These are phyloP conservation scores for Metellina segmentata DNA, from an alignment of 2,888 invertebrate species.

Conservation along the genomic window DNA sequence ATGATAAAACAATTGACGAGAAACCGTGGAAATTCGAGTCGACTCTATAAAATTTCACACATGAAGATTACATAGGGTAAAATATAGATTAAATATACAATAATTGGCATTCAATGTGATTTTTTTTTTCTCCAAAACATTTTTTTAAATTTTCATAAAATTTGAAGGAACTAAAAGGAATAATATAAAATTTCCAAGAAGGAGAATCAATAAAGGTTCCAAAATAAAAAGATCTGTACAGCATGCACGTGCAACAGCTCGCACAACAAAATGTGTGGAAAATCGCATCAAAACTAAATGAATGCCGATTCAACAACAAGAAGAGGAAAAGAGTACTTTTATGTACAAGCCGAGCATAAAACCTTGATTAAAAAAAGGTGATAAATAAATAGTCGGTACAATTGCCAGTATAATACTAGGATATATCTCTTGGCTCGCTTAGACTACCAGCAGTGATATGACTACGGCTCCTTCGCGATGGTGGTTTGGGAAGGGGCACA, in stretches of 20 bases:
- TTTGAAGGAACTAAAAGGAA: not conserved
- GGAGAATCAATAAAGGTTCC: not conserved
- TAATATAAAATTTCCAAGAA: not conserved
- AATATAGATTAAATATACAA: slow-evolving; percentile 21
- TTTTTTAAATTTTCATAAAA: not conserved
- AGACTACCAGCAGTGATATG: slow-evolving; percentile 68
- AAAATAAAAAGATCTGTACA: not conserved
- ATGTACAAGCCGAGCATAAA: slow-evolving; percentile 37
- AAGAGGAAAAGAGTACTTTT: slow-evolving; percentile 1
- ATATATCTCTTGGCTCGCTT: not conserved
- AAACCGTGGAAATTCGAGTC: not conserved
- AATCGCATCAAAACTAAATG: slow-evolving; percentile 8
- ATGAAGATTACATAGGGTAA: not conserved
- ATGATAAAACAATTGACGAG: not conserved
- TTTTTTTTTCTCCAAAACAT: not conserved
- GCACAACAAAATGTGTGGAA: not conserved
- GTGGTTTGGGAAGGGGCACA: not conserved
- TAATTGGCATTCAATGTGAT: not conserved
- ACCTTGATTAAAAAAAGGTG: slow-evolving; percentile 52
- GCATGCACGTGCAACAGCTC: not conserved
- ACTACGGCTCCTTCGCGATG: slow-evolving; percentile 24
- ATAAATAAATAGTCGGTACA: slow-evolving; percentile 60
- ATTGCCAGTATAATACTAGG: slow-evolving; percentile 47
- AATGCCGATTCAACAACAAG: slow-evolving; percentile 11
- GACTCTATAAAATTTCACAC: not conserved